Base-by-base conservation (phyloP, 2,113 vertebrate genomes). In the Dicaeum eximium region DNA sequence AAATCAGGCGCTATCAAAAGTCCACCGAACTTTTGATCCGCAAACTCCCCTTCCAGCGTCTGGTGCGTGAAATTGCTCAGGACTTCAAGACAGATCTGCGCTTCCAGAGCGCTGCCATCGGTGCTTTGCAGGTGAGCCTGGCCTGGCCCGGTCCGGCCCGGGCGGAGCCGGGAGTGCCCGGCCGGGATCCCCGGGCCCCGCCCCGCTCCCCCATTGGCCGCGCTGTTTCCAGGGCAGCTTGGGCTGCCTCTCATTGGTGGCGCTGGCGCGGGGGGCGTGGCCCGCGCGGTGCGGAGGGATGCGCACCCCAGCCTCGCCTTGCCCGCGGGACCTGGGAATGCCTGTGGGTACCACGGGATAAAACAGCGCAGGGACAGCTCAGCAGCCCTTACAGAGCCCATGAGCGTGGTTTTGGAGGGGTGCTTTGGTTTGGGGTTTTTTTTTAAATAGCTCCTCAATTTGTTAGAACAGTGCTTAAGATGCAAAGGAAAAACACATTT, bases 21-120 rank as follows among this genome's bases (percentile, higher is more conserved):
- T 98, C 98, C 35, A 98, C 98, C 7, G 98, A 98, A 96, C 98
- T 98, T 96, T 95, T 98, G 98, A 98, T 98, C 92, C 98, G 98
- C 96, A 98, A 98, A 66, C 98, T 98, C 69, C 98, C 98, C 60
- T 98, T 98, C 97, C 98, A 98, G 93, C 98, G 98, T 67, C 97
- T 98, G 97, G 98, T 98, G 94, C 98, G 98, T 95, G 98, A 98
- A 97, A 98, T 98, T 96, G 98, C 98, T 98, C 98, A 98, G 98
- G 98, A 98, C 95, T 98, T 98, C 98, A 98, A 98, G 95, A 98
- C 98, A 97, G 98, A 98, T 80, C 98, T 98, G 98, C 98, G 98
- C 97, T 98, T 98, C 95, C 98, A 98, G 96, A 98, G 98, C 77
- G 98, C 98, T 93, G 98, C 98, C 94, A 98, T 98, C 75, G 98